Evolutionary conservation across 2,797 vertebrate genomes (phyloP).

Genomic region (Streptopelia turtur): DNA sequence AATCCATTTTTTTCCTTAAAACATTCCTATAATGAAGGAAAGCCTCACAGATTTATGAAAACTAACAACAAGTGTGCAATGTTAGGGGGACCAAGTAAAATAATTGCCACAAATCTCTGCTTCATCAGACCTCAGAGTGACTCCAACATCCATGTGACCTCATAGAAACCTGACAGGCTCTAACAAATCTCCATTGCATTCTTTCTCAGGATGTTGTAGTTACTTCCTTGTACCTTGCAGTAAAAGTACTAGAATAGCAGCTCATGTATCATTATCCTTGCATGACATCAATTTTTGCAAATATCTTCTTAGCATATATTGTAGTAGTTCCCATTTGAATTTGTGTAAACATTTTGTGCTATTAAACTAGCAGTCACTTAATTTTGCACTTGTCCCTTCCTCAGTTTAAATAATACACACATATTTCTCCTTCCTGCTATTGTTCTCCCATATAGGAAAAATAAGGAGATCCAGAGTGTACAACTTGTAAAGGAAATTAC

Average conservation of each 20-base stretch:
- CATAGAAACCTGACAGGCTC: not conserved
- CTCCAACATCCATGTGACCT: not conserved
- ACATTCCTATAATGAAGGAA: not conserved
- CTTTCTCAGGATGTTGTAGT: not conserved
- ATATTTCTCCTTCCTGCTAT: constrained; percentile 58
- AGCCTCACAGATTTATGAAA: not conserved
- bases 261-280: not conserved
- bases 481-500: constrained; percentile 25
- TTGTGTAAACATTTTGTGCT: not conserved
- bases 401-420: constrained; percentile 41
- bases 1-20: not conserved
- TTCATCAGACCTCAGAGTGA: not conserved
- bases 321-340: not conserved
- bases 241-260: not conserved
- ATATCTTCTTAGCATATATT: not conserved
- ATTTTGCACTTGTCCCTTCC: constrained; percentile 55
- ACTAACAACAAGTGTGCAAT: not conserved
- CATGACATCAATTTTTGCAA: not conserved
- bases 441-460: constrained; percentile 33
- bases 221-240: not conserved
- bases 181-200: not conserved
- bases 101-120: not conserved
- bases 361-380: constrained; percentile 4
- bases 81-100: not conserved
- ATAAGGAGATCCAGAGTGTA: not conserved